Evolutionary conservation across 2,888 invertebrate species (phyloP).

Genomic region (Bembecia ichneumoniformis): DNA sequence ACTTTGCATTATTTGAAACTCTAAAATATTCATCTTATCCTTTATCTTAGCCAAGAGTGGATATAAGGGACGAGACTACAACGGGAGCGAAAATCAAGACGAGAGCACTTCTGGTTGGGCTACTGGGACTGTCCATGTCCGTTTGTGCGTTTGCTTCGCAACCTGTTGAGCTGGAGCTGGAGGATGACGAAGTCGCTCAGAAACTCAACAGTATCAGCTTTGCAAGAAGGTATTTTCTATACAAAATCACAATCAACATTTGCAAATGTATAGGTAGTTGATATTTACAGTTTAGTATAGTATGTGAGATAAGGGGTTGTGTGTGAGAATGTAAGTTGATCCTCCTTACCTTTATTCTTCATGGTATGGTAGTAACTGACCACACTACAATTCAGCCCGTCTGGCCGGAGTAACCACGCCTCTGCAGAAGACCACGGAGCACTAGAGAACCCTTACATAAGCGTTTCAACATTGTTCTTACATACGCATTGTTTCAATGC

Average conservation of each 20-base stretch:
- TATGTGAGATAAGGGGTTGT: not conserved
- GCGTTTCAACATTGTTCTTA: too few relatives aligned
- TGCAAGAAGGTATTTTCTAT: slow-evolving; percentile 41
- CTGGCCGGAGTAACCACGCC: too few relatives aligned
- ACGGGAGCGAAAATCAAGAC: slow-evolving; percentile 40
- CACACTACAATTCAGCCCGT: too few relatives aligned
- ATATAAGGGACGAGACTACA: slow-evolving; percentile 3
- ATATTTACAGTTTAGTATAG: not conserved
- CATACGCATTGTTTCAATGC: too few relatives aligned
- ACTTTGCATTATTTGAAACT: too few relatives aligned
- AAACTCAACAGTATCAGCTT: slow-evolving; percentile 58
- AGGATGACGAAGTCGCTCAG: slow-evolving; percentile 57
- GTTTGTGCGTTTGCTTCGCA: slow-evolving; percentile 59
- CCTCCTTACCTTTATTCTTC: too few relatives aligned
- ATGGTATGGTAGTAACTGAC: too few relatives aligned
- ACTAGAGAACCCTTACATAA: too few relatives aligned
- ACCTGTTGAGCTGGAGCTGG: slow-evolving; percentile 55
- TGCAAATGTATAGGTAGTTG: not conserved
- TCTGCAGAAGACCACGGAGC: too few relatives aligned
- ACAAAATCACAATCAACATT: too few relatives aligned
- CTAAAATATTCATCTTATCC: too few relatives aligned
- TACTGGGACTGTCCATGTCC: slow-evolving; percentile 60
- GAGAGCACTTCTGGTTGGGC: slow-evolving; percentile 50
- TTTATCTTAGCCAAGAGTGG: not conserved
- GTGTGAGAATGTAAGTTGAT: not conserved